Conservation (phyloP, 2,113 vertebrate genomes). For the Paradisaea rubra region DNA sequence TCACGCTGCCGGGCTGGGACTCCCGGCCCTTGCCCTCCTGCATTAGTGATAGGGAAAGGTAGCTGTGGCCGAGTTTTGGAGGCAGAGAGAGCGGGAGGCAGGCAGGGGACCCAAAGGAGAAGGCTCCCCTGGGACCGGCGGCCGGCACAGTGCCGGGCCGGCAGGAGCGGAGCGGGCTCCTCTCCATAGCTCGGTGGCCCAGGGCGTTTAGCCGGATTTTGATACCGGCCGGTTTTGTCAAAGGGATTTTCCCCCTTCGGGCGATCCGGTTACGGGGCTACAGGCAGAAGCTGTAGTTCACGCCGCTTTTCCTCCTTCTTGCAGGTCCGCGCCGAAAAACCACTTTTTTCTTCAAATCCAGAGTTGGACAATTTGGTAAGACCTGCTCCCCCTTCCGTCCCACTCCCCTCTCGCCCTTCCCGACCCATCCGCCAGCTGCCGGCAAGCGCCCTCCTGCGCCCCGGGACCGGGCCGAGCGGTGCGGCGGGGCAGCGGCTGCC, state of each 20-base stretch:
- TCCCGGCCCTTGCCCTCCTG: background rate
- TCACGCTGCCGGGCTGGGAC: background rate
- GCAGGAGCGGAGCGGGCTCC: background rate
- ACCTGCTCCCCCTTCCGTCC: background rate
- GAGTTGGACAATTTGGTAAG: slow-evolving; percentile 99
- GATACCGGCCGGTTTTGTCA: background rate
- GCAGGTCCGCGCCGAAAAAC: slow-evolving; percentile 97
- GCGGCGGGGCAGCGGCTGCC: background rate
- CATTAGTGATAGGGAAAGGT: background rate
- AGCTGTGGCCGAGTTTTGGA: background rate
- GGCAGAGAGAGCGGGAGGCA: background rate
- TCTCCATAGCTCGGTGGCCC: too few relatives aligned
- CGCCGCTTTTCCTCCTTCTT: slow-evolving; percentile 11
- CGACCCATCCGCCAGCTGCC: background rate
- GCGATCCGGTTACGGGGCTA: background rate
- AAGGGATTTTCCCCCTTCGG: background rate
- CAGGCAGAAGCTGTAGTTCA: background rate
- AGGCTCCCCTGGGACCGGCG: background rate
- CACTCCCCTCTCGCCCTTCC: background rate
- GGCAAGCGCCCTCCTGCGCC: background rate
- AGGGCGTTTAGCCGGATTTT: background rate
- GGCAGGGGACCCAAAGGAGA: background rate
- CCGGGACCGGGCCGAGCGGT: background rate
- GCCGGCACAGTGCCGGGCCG: background rate
- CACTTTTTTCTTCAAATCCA: slow-evolving; percentile 98